Base-by-base conservation (phyloP, 2,113 vertebrate species). In the Mormoops blainvillei region DNA sequence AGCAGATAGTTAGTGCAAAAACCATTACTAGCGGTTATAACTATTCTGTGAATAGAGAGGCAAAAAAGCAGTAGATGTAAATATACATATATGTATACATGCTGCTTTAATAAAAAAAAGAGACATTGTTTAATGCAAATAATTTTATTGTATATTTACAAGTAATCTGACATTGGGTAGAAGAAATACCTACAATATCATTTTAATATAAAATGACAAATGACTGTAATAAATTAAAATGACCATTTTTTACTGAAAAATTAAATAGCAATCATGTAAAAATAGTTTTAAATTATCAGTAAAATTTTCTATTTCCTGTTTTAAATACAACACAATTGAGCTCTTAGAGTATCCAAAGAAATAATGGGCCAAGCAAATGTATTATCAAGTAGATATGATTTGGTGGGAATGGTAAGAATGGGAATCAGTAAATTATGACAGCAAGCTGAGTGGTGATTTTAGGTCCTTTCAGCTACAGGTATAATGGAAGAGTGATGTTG, bases 171-270 rank as follows among this genome's bases (percentile, higher is more conserved):
- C 95, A 98, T 95, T 80, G 96, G 97, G 96, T 97, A 92, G 96
- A 98, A 97, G 96, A 97, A 98, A 97, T 98, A 98, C 96, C 97
- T 98, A 98, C 93, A 95, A 65, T 97, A 96, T 97, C 96, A 98
- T 97, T 98, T 98, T 97, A 97, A 97, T 98, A 98, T 96, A 98
- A 97, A 97, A 96, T 98, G 96, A 97, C 97, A 97, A 97, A 97
- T 97, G 95, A 97, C 96, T 93, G 96, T 94, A 96, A 96, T 98
- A 97, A 97, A 97, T 97, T 96, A 98, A 97, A 96, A 97, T 97
- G 97, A 97, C 41, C 87, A 96, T 94, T 97, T 95, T 95, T 95
- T 97, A 95, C 93, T 97, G 93, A 96, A 95, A 97, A 97, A 98
- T 96, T 95, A 97, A 98, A 97, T 96, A 94, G 87, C 73, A 97